These are phyloP conservation scores for Silurus meridionalis DNA, from an alignment of 2,113 vertebrate species.

Conservation along the genomic window DNA sequence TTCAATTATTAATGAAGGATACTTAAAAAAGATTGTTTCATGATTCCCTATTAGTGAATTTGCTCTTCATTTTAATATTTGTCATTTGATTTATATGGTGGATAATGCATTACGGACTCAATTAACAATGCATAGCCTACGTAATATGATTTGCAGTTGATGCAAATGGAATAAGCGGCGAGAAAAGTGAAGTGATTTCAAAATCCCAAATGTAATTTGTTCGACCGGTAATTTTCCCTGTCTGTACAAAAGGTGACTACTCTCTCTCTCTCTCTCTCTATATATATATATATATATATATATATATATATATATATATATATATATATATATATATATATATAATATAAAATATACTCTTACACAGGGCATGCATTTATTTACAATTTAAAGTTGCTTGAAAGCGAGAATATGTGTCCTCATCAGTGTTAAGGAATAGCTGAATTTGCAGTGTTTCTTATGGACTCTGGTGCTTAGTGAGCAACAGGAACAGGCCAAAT, in stretches of 20 bases:
- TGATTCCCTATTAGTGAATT: conserved; percentile 89
- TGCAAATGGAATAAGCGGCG: conserved; percentile 84
- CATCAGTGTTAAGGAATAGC: conserved; percentile 67
- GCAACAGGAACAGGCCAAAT: conserved; percentile 45
- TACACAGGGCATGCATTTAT: conserved; percentile 83
- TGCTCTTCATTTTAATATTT: conserved; percentile 94
- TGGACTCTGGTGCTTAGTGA: conserved; percentile 10
- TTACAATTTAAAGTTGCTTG: conserved; percentile 83
- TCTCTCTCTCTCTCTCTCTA: too few species aligned
- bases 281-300: too few species aligned
- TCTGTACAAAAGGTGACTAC: conserved; percentile 74
- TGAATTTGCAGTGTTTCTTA: not conserved
- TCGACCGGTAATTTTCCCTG: conserved; percentile 77
- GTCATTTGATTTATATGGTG: conserved; percentile 92
- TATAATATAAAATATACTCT: conserved; percentile 75
- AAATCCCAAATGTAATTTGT: conserved; percentile 88
- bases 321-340: too few species aligned
- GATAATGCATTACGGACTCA: conserved; percentile 90
- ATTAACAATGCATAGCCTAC: conserved; percentile 90
- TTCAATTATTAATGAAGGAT: conserved; percentile 92
- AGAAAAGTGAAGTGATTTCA: conserved; percentile 75
- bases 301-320: too few species aligned
- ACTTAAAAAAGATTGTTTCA: conserved; percentile 91
- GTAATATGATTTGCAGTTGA: conserved; percentile 88
- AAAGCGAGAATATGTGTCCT: conserved; percentile 79